phyloP scores from a whole-genome alignment of 2,113 vertebrate genomes.

The Glaucomys volans region DNA sequence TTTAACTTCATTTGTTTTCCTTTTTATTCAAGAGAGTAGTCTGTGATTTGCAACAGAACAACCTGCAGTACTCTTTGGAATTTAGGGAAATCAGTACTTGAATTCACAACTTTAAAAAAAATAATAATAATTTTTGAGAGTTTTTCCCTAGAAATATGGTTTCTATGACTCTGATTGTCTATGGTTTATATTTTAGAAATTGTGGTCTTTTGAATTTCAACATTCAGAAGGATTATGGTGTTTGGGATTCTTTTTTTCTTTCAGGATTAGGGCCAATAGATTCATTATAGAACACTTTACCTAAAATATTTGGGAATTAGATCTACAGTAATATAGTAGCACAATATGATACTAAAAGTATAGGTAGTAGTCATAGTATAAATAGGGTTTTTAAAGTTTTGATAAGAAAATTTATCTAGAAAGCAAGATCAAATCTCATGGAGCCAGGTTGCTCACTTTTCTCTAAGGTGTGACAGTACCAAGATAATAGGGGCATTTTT shows the following conservation, averaged over 20 bases:
- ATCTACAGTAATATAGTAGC: not conserved
- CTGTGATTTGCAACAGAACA: no score
- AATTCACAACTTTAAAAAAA: no score
- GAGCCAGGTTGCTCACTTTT: not conserved
- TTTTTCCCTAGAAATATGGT: not conserved
- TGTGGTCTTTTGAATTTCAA: not conserved
- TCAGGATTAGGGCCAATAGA: not conserved
- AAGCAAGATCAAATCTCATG: not conserved
- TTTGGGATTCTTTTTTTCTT: not conserved
- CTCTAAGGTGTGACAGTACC: rapidly evolving
- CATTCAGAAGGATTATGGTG: not conserved
- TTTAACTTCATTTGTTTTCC: no score
- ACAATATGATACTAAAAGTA: not conserved
- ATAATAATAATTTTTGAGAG: not conserved
- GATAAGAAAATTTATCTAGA: not conserved
- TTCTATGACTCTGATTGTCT: not conserved
- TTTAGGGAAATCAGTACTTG: no score
- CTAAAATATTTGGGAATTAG: not conserved
- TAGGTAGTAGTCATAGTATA: not conserved
- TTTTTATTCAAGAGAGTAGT: no score
- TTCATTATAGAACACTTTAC: not conserved
- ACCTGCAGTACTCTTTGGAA: no score
- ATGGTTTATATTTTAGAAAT: not conserved
- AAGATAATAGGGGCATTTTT: not conserved
- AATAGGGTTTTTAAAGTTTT: not conserved